Percentiles rank a stretch among this genome's conserved stretches.
These are phyloP conservation scores for Hoplostethus atlanticus DNA, from an alignment of 2,797 vertebrate genomes.

Conservation along the genomic window DNA sequence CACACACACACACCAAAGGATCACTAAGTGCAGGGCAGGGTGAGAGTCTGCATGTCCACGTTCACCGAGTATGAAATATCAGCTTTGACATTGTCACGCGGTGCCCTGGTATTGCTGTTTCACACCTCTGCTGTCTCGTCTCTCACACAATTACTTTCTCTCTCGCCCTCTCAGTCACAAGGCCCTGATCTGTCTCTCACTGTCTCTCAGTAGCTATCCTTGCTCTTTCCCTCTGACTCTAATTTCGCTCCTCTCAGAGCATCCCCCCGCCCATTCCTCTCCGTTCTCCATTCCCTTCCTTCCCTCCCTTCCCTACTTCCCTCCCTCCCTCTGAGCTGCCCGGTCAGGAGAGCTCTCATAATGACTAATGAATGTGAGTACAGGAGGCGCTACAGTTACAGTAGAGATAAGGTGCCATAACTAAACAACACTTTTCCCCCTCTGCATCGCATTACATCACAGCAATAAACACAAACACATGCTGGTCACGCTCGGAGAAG, in stretches of 20 bases:
- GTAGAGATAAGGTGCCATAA: constrained; percentile 4
- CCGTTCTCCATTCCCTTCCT: too few relatives aligned
- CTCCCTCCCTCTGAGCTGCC: background rate
- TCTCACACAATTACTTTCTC: background rate
- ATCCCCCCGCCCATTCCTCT: too few relatives aligned
- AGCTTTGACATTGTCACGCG: constrained; percentile 7
- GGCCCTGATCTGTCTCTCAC: background rate
- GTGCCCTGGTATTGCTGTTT: constrained; percentile 25
- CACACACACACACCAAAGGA: background rate
- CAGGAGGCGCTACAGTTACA: constrained; percentile 27
- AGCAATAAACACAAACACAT: constrained; percentile 16
- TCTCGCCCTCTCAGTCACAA: constrained; percentile 15
- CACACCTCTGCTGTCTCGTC: constrained; percentile 14
- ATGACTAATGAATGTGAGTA: constrained; percentile 30
- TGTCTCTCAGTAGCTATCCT: constrained; percentile 4
- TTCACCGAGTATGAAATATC: background rate
- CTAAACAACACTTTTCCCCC: background rate
- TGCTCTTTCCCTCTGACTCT: constrained; percentile 14
- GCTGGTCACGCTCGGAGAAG: constrained; percentile 22
- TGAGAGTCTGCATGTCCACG: background rate
- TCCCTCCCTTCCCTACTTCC: background rate
- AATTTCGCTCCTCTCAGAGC: background rate
- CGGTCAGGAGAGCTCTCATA: background rate
- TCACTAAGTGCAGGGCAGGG: constrained; percentile 13
- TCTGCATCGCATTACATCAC: constrained; percentile 37